Base-by-base conservation (phyloP, 2,888 invertebrate genomes). In the Chironomus tentans region DNA sequence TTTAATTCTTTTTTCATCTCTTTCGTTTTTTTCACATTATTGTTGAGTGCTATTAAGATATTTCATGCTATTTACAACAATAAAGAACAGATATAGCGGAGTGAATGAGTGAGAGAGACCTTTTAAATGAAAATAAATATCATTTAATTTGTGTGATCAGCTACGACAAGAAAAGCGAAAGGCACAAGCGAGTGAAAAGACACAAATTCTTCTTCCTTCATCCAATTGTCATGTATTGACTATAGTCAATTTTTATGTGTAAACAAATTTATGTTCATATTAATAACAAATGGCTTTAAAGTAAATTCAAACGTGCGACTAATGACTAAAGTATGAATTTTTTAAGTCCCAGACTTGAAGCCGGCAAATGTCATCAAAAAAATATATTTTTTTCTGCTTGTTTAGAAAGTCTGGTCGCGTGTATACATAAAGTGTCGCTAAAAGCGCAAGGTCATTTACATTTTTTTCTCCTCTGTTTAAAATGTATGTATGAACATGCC, bases 401-500 rank as follows among this genome's bases (percentile, higher is more conserved):
- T 15, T 47, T 71, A 47, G 56, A 56, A 56, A 56, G 70, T 47
- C 70, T 47, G 70, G 71, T 71, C 71, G 71, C 71, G 71, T 71
- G 71, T 71, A 56, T 47, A 47, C 18, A 65, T 24, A 65, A 65
- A 65, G 24, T 65, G 65, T 65, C 65, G 24, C 65, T 21, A 56
- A 22, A 56, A 71, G 50, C 56, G 56, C 71, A 71, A 71, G 71
- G 71, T 61, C 71, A 71, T 71, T 70, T 71, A 71, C 71, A 56
- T 56, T 71, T 56, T 71, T 71, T 28, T 38, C 50, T 12, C 47
- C 22, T 18, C 47, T 47, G 56, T 18, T 50, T 50, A 28, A 28
- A 28, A 4, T 38, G 38, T 38, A 38, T 38, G 10, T 38, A 38
- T 38, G 38, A 38, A 10, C 38, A 38, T 38, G 38, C 38, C 38